Evolutionary conservation across 2,113 vertebrate genomes (phyloP).

Genomic region (Ptilonorhynchus violaceus): DNA sequence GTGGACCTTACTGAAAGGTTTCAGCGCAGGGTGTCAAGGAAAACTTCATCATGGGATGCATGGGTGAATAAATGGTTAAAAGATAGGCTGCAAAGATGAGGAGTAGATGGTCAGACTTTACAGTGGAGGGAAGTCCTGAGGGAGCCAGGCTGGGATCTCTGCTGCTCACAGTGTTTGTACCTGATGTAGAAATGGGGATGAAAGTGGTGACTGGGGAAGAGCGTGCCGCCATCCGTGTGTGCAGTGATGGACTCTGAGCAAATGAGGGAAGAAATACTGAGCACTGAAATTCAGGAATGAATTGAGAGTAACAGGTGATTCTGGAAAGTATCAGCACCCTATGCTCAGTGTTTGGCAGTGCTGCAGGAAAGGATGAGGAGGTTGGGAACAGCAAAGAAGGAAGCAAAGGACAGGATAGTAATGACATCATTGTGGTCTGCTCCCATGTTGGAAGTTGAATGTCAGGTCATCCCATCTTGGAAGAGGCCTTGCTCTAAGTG

Average conservation of each 20-base stretch:
- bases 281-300: neutral
- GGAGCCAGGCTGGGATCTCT: neutral
- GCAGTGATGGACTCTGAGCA: neutral
- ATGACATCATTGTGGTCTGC: rapidly evolving
- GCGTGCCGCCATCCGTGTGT: rapidly evolving
- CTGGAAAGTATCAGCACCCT: neutral
- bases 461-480: neutral
- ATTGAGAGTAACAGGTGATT: neutral
- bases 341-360: rapidly evolving
- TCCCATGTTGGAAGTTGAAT: neutral
- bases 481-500: neutral
- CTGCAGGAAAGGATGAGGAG: neutral
- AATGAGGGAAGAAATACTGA: neutral
- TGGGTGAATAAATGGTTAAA: neutral
- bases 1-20: neutral
- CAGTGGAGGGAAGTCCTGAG: neutral
- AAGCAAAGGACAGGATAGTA: neutral
- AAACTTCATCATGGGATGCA: neutral
- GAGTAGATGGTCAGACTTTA: neutral
- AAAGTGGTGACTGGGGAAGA: neutral
- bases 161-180: neutral
- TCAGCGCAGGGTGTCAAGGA: neutral
- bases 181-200: neutral
- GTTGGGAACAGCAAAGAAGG: neutral
- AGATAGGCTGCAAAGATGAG: neutral